Percentiles rank a stretch among this genome's conserved stretches.
Evolutionary conservation across 2,797 vertebrate species (phyloP).

Genomic region (Darevskia nairensis): DNA sequence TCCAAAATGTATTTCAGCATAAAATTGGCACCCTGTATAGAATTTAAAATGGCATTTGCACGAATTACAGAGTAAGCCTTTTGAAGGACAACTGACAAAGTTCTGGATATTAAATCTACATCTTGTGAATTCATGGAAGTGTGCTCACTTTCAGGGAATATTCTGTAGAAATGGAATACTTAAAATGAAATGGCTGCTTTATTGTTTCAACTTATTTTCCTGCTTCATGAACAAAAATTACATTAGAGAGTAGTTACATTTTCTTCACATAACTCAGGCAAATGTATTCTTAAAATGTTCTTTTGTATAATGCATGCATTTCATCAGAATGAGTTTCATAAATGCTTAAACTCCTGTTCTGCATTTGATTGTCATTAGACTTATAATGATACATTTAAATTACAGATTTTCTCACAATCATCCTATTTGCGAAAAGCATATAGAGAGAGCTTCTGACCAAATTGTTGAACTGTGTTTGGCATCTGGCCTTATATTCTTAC

Average conservation of each 20-base stretch:
- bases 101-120: not conserved
- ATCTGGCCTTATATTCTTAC: not conserved
- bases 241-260: not conserved
- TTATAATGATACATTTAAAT: not conserved
- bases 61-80: not conserved
- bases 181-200: not conserved
- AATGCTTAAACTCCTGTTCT: not conserved
- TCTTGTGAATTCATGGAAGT: not conserved
- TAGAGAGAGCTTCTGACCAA: conserved; percentile 7
- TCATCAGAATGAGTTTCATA: not conserved
- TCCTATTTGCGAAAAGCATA: not conserved
- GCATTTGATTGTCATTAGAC: not conserved
- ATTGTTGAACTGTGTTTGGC: not conserved
- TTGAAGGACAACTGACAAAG: not conserved
- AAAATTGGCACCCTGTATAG: not conserved
- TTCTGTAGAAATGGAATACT: not conserved
- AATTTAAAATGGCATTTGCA: conserved; percentile 8
- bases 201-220: not conserved
- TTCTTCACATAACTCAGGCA: not conserved
- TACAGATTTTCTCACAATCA: not conserved
- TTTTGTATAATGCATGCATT: not conserved
- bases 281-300: not conserved
- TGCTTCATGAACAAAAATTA: not conserved
- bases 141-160: not conserved
- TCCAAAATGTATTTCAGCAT: not conserved